Evolutionary conservation across 2,888 invertebrate species (phyloP), one percentile per base, ranked within the genome.

Genomic region (Podotricha telesiphe): DNA sequence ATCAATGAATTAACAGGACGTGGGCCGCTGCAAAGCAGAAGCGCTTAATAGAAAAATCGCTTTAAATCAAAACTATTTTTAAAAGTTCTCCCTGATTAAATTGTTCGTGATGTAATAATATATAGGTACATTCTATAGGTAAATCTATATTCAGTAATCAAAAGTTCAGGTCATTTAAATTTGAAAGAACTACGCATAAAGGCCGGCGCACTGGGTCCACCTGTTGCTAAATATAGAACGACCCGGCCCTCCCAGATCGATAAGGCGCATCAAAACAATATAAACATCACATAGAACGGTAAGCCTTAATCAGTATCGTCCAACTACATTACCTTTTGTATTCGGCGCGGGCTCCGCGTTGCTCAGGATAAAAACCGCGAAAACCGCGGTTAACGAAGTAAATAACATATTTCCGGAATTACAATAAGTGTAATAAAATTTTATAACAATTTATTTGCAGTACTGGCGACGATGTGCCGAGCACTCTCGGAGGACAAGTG

Each of bases 221-320:
- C 87, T 91, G 93, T 91, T 92, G 93, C 89, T 91, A 91, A 86
- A 87, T 85, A 85, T 89, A 91, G 91, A 88, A 79, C 83, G 71
- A 67, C 78, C 80, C 81, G 80, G 80, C 82, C 80, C 77, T 81
- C 79, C 78, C 76, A 79, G 82, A 91, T 91, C 90, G 82, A 90
- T 91, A 89, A 73, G 81, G 80, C 53, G 63, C 65, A 68, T 69
- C 61, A 66, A 69, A 69, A 72, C 68, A 68, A 68, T 66, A 73
- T 40, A 71, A 68, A 71, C 67, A 65, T 50, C 51, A 55, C 61
- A 73, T 45, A 13, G 34, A 62, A 19, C 34, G 28, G 10, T 20
- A 69, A 70, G 61, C 71, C 67, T 56, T 66, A 66, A 59, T 17
- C 15, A 19, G 15, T 42, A 67, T 37, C 45, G 59, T 19, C 22